A percentile compares a stretch with the other conserved stretches of the same genome.
These are phyloP conservation scores for Leuciscus idus DNA, from an alignment of 2,113 vertebrate genomes.

Conservation along the genomic window DNA sequence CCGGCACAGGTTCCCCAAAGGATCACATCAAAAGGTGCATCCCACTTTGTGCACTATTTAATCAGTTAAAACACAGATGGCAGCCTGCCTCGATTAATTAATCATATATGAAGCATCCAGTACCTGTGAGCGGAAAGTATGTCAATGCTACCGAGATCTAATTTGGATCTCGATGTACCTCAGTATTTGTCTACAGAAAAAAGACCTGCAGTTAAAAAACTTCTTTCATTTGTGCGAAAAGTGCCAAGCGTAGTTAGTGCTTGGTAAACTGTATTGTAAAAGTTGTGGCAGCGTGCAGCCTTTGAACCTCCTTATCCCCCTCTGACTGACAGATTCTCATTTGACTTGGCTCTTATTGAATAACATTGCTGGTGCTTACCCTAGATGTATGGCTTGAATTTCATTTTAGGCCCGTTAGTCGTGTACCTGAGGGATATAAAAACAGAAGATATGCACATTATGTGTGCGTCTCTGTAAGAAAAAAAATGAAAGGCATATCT, in stretches of 20 bases:
- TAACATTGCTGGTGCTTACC: slow-evolving; percentile 49
- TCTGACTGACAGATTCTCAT: slow-evolving; percentile 36
- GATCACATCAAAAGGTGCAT: slow-evolving; percentile 81
- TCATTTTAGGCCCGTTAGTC: slow-evolving; percentile 49
- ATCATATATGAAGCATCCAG: slow-evolving; percentile 78
- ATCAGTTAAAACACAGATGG: slow-evolving; percentile 84
- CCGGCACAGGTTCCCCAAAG: slow-evolving; percentile 71
- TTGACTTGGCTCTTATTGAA: slow-evolving; percentile 38
- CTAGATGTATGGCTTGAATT: slow-evolving; percentile 47
- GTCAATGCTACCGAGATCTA: slow-evolving; percentile 76
- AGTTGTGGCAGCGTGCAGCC: slow-evolving; percentile 21
- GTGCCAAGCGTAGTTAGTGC: slow-evolving; percentile 27
- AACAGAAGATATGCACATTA: slow-evolving; percentile 59
- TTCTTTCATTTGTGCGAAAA: slow-evolving; percentile 51
- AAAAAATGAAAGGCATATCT: slow-evolving; percentile 61
- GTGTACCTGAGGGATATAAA: slow-evolving; percentile 59
- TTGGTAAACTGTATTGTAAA: slow-evolving; percentile 47
- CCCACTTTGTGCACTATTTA: slow-evolving; percentile 80
- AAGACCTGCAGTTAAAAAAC: slow-evolving; percentile 58
- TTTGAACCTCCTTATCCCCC: slow-evolving; percentile 36
- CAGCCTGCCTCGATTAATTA: slow-evolving; percentile 80
- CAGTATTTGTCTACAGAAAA: slow-evolving; percentile 64
- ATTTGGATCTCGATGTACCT: slow-evolving; percentile 70
- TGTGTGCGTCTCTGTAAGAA: slow-evolving; percentile 48
- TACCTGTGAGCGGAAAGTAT: slow-evolving; percentile 76